Evolutionary conservation across 2,113 vertebrate species (phyloP), one percentile per base, ranked within the genome.

Genomic region (Arvicanthis niloticus): DNA sequence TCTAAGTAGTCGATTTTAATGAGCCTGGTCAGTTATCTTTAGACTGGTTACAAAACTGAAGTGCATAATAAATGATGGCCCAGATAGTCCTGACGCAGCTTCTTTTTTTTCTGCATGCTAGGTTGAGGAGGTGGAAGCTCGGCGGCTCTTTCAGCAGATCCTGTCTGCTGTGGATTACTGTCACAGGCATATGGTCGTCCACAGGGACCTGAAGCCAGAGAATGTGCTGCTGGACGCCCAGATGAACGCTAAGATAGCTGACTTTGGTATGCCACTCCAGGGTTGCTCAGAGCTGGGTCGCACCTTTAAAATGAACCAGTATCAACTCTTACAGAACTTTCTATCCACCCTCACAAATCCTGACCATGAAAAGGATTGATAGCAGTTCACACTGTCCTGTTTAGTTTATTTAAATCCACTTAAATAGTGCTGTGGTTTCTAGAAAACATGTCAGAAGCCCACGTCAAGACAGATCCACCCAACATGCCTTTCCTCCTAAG

Each of bases 181-280:
- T 97, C 99, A 99, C 97, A 98, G 99, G 96, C 99, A 99, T 97
- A 99, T 99, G 99, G 99, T 99, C 48, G 99, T 99, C 96, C 99
- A 99, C 98, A 98, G 99, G 97, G 99, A 99, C 98, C 99, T 99
- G 98, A 99, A 99, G 97, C 99, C 99, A 3, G 99, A 99, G 98
- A 99, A 99, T 15, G 99, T 99, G 80, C 98, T 99, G 89, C 98
- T 99, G 98, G 99, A 99, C 1, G 99, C 99, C 13, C 99, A 99
- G 98, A 99, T 99, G 99, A 99, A 99, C 40, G 99, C 99, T 91
- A 99, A 99, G 99, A 99, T 99, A 72, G 99, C 99, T 0, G 99
- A 99, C 98, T 99, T 99, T 90, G 99, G 99, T 99, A 99, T 42
- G 99, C 98, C 92, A 94, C 96, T 97, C 96, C 81, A 16, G 72